Base-by-base conservation (phyloP, 2,113 vertebrate species). In the Erinaceus europaeus region DNA sequence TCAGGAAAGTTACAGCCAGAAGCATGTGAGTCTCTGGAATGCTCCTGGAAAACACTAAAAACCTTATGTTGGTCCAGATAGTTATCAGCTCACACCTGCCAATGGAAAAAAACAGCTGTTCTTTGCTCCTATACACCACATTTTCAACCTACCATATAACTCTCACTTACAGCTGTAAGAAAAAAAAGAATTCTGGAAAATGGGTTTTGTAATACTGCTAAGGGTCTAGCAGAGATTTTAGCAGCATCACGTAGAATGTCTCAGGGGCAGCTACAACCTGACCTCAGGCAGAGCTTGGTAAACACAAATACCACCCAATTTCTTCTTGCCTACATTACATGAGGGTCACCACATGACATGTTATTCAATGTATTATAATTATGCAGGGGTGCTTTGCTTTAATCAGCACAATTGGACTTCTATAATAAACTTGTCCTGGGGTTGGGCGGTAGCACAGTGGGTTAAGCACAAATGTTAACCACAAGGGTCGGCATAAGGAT, bases 281-380 rank as follows among this genome's bases (percentile, higher is more conserved):
- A 32, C 7, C 5, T 46, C 0, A 0, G 15, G 17, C 32, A 1
- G 5, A 27, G n/a, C 32, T 36, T 27, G 17, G 23, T 9, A 48
- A 52, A 84, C 13, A 20, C 17, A 48, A 27, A 46, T 7, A 40
- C 36, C 44, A 17, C 20, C 3, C 21, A 6, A 10, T 32, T 64
- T 38, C 50, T 68, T 74, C 50, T 62, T 73, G 61, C 53, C 25
- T 21, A 48, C 13, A 84, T 46, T 55, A 25, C 23, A 4, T 0
- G 46, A 80, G 34, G 32, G 46, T 14, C 23, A 29, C 27, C 6
- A 27, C 27, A 29, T 13, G 1, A 14, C 9, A 25, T 14, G 29
- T 42, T 42, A 20, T 69, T 50, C n/a, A 6, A 14, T 23, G 18
- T 40, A 27, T 36, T 32, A 13, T 12, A 42, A 27, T 53, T 72